A percentile compares a stretch with the other conserved stretches of the same genome.
Evolutionary conservation across 2,797 vertebrate species (phyloP).

Genomic region (Myotis daubentonii): DNA sequence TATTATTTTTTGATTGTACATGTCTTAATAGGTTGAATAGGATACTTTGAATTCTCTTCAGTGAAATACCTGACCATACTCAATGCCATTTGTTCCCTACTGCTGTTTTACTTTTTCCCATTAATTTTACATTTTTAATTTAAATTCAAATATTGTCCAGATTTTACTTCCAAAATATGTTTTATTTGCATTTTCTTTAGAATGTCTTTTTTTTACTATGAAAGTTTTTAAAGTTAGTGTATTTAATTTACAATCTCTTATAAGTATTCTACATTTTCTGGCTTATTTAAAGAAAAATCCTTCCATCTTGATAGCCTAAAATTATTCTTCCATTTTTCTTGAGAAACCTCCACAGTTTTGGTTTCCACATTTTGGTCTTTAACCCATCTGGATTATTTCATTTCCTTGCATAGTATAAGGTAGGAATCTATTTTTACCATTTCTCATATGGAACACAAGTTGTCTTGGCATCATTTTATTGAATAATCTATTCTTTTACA

Average conservation of each 20-base stretch:
- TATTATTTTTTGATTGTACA: too few relatives aligned
- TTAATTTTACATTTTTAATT: constrained; percentile 28
- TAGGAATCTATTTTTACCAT: constrained; percentile 37
- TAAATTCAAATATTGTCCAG: not conserved
- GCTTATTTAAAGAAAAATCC: not conserved
- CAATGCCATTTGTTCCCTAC: not conserved
- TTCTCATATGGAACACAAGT: not conserved
- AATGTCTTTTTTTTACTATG: not conserved
- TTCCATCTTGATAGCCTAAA: constrained; percentile 44
- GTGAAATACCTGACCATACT: not conserved
- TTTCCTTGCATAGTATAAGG: not conserved
- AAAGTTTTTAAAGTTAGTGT: not conserved
- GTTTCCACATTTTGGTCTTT: constrained; percentile 53
- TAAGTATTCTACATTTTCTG: not conserved
- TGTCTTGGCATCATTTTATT: not conserved
- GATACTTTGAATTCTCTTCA: not conserved
- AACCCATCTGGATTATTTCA: constrained; percentile 56
- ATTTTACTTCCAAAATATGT: not conserved
- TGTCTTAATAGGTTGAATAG: not conserved
- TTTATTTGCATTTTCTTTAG: not conserved
- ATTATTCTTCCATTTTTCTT: constrained; percentile 35
- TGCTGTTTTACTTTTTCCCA: not conserved
- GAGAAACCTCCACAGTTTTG: not conserved
- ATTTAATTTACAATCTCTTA: constrained; percentile 4
- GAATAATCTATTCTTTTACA: not conserved